phyloP scores from a whole-genome alignment of 2,113 vertebrate genomes.

The Ia io region DNA sequence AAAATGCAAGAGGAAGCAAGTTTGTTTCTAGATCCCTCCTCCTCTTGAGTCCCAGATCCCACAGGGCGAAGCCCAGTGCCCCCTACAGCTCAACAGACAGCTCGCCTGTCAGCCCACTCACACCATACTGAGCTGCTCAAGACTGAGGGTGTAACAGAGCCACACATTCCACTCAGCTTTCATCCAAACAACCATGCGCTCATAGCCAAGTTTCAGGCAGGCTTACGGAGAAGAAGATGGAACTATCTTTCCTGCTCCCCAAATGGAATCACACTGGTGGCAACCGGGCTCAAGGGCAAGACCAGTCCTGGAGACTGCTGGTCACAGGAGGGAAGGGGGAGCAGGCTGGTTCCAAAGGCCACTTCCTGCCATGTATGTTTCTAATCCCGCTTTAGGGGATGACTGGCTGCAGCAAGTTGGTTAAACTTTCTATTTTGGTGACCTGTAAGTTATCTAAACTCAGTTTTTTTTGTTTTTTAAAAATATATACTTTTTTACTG shows the following conservation, averaged over 20 bases:
- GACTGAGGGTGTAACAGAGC: not conserved
- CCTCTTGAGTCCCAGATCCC: not conserved
- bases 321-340: no score
- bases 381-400: not conserved
- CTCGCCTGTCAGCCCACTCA: not conserved
- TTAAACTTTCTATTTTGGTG: not conserved
- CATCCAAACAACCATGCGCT: not conserved
- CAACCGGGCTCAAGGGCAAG: not conserved
- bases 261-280: not conserved
- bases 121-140: not conserved
- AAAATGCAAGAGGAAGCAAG: not conserved
- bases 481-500: not conserved
- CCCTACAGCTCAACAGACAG: rapidly evolving
- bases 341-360: not conserved
- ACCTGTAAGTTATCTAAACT: not conserved
- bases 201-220: not conserved
- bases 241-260: not conserved
- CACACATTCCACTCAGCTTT: not conserved
- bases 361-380: not conserved
- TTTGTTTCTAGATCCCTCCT: not conserved
- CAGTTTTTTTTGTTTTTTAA: no score
- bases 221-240: not conserved
- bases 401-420: not conserved
- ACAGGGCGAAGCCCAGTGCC: not conserved
- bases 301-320: not conserved